Conservation (phyloP, 2,888 invertebrate species). For the Lycocerus yunnanus region DNA sequence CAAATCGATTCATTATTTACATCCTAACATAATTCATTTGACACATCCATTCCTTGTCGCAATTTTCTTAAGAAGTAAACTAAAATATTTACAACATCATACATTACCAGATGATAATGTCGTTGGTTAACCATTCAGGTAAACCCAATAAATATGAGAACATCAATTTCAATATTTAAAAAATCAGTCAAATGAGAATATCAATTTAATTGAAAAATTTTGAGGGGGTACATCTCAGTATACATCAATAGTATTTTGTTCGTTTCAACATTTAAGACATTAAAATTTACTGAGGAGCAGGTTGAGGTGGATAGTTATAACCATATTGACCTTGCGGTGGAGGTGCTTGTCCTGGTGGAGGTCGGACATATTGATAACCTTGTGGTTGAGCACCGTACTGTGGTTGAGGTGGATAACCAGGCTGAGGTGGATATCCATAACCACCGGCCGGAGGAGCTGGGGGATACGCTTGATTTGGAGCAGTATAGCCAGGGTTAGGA, state of each 20-base stretch:
- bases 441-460: slow-evolving; percentile 48
- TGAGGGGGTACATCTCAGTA: neutral
- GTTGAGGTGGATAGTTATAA: slow-evolving; percentile 81
- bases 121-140: neutral
- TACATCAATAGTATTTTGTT: neutral
- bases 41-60: neutral
- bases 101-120: neutral
- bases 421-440: slow-evolving; percentile 64
- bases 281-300: slow-evolving; percentile 62
- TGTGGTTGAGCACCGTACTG: slow-evolving; percentile 65
- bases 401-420: slow-evolving; percentile 63
- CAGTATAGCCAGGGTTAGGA: slow-evolving; percentile 58
- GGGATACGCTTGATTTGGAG: slow-evolving; percentile 50
- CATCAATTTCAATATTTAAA: neutral
- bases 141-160: neutral
- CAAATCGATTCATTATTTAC: neutral
- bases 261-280: neutral
- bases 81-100: neutral
- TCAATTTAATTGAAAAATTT: neutral
- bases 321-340: slow-evolving; percentile 76
- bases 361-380: slow-evolving; percentile 68
- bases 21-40: neutral
- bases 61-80: neutral
- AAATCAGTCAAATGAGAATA: neutral
- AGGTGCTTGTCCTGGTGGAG: slow-evolving; percentile 71